These are phyloP conservation scores for Diadumene lineata DNA, from an alignment of 92 coral and sea anemone species.

Conservation along the genomic window DNA sequence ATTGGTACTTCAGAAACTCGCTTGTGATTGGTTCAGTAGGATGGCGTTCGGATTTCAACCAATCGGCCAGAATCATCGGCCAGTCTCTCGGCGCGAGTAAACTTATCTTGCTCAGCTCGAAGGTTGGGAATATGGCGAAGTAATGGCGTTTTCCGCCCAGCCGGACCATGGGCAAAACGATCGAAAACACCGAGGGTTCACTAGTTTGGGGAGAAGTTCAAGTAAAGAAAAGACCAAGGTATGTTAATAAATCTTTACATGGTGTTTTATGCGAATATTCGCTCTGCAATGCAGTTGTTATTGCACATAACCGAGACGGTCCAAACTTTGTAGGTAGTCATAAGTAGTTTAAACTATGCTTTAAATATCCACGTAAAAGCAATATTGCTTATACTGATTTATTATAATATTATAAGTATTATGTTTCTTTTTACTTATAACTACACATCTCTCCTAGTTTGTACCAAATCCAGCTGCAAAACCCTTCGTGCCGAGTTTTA, in stretches of 20 bases:
- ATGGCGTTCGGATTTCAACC: slow-evolving; percentile 86
- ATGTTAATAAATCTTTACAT: slow-evolving; percentile 11
- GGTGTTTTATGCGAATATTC: not conserved
- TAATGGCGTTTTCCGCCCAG: slow-evolving; percentile 99
- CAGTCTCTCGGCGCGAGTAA: slow-evolving; percentile 67
- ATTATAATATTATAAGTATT: not conserved
- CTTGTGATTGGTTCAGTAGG: slow-evolving; percentile 64
- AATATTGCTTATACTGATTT: not conserved
- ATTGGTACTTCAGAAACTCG: slow-evolving; percentile 5
- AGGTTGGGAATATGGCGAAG: slow-evolving; percentile 95
- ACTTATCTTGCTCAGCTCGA: slow-evolving; percentile 71
- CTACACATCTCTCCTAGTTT: slow-evolving; percentile 55
- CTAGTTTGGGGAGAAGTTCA: slow-evolving; percentile 62
- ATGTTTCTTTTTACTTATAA: not conserved
- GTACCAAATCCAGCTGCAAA: slow-evolving; percentile 99
- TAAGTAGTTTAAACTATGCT: not conserved
- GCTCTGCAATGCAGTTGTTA: slow-evolving; percentile 5
- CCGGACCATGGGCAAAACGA: slow-evolving; percentile 99
- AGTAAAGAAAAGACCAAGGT: slow-evolving; percentile 74
- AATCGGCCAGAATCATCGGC: no score
- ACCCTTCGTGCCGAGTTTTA: slow-evolving; percentile 96
- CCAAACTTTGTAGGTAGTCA: slow-evolving; percentile 25
- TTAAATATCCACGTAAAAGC: not conserved
- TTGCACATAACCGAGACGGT: slow-evolving; percentile 22
- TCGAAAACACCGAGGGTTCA: slow-evolving; percentile 80